Base-by-base conservation (phyloP, 2,113 vertebrate genomes). In the Crotalus tigris region DNA sequence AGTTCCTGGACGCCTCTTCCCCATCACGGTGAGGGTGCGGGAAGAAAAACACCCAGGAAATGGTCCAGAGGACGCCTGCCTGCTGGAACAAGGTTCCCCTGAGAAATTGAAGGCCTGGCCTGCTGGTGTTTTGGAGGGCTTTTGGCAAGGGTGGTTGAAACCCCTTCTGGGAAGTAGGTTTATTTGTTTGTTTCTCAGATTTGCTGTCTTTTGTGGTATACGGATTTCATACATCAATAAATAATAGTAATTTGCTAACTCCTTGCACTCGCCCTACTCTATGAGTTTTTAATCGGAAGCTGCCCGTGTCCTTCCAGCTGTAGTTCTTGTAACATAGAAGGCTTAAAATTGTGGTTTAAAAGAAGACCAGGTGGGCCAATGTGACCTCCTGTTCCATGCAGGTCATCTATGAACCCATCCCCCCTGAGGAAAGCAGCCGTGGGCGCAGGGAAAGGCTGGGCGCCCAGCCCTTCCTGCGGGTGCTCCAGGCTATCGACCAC, bases 1-100 rank as follows among this genome's bases (percentile, higher is more conserved):
- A 96, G 99, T 99, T 1, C 99, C 99, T 0, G 99, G 99, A 1
- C 96, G 99, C 93, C 98, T 98, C 85, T 99, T 98, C 89, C 98
- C 99, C 85, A 99, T 99, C 95, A 95, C 97, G 98, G 99, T 99
- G 49, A 89, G 92, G 8, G 11, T 4, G 44, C 0, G 2, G 33
- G 29, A 15, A n/a, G n/a, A 53, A 69, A n/a, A 69, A 12, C 13
- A 6, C 4, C 64, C 64, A 69, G 64, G 33, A 69, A 33, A 2
- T 69, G 29, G 29, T n/a, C 29, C 61, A 69, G 61, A n/a, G 29
- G 26, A 69, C 10, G 5, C 12, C 64, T 69, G 64, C 13, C 64
- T 69, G n/a, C 13, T 69, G 29, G 29, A 69, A 2, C 29, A 29
- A 64, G 3, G 10, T 64, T 64, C 61, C 4, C 61, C 61, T 1